Evolutionary conservation across 2,888 invertebrate genomes (phyloP), one percentile per base, ranked within the genome.

Genomic region (Eristalinus sepulchralis): DNA sequence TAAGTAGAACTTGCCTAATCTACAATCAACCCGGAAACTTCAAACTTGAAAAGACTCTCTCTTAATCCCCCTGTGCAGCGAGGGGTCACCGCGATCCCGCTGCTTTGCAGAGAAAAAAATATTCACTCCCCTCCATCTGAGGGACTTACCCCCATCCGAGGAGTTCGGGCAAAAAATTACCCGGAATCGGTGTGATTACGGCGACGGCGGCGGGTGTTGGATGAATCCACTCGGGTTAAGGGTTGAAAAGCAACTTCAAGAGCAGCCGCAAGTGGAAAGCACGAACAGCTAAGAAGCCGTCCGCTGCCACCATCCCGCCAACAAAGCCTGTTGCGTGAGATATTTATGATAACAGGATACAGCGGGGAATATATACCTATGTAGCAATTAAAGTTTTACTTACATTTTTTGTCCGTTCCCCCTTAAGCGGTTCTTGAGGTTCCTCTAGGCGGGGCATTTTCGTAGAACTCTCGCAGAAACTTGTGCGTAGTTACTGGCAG

Each of bases 261-360:
- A 22, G 13, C 53, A n/a, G 60, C 59, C 67, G 33, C 39, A 34
- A 72, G 66, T 39, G 8, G 9, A 53, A 63, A 47, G 31, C 68
- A 53, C 36, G 55, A 59, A 33, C 17, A 11, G 20, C 17, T 6
- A 22, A 33, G 36, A 34, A 47, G 17, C 31, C 66, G 53, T 71
- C 47, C 76, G 67, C 73, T 27, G 27, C 70, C 73, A 82, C 73
- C 81, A 82, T 63, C 27, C 53, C 77, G 53, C 47, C n/a, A 47
- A n/a, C 47, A 59, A 63, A 85, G 85, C 82, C 85, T 85, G 85
- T 85, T 85, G 85, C 85, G 82, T 85, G 82, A 85, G 82, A 82
- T 85, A 82, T 77, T 85, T 85, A 85, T 85, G 82, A 73, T 82
- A 78, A 68, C 77, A 85, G 81, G 82, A 82, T 85, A 77, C 34